phyloP scores from a whole-genome alignment of 2,113 vertebrate genomes.

The Tyrannus savana region DNA sequence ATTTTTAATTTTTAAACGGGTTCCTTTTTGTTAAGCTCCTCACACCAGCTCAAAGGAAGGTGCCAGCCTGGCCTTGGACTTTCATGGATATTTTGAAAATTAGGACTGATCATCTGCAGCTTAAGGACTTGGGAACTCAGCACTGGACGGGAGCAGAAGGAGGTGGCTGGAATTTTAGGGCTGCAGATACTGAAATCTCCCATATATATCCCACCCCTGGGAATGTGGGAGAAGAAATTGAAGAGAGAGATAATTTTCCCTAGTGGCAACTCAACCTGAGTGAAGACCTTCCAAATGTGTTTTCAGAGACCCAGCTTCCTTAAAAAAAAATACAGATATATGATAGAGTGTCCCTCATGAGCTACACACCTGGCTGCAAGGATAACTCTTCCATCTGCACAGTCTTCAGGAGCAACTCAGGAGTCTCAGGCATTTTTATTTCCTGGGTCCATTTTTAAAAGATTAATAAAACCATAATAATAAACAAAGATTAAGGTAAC shows the following conservation, averaged over 20 bases:
- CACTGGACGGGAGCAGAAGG: background rate
- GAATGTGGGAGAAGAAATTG: background rate
- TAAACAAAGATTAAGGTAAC: background rate
- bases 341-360: background rate
- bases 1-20: background rate
- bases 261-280: background rate
- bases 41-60: conserved; percentile 1
- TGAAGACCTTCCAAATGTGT: background rate
- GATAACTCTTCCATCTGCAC: background rate
- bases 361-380: background rate
- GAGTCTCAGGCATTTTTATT: background rate
- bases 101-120: background rate
- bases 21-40: background rate
- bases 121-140: background rate
- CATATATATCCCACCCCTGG: background rate
- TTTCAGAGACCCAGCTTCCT: background rate
- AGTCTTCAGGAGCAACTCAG: background rate
- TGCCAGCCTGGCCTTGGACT: background rate
- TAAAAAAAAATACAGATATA: background rate
- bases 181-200: background rate
- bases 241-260: background rate
- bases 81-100: background rate
- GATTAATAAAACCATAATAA: background rate
- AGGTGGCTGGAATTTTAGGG: background rate
- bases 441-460: background rate